phyloP scores from a whole-genome alignment of 1,140 invertebrate genomes.

The Paramacrobiotus metropolitanus region DNA sequence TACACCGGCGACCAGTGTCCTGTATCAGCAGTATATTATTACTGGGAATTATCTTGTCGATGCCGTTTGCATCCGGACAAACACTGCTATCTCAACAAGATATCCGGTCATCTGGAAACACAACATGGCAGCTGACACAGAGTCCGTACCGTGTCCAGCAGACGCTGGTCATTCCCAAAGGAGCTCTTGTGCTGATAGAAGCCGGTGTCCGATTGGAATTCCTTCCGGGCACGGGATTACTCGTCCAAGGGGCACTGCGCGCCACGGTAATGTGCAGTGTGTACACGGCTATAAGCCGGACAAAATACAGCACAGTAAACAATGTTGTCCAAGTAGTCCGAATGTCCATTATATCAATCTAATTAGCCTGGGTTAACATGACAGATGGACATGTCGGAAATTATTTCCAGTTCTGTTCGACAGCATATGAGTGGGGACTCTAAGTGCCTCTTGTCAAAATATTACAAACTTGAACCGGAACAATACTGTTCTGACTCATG shows the following conservation, averaged over 20 bases:
- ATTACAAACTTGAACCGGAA: too few species aligned
- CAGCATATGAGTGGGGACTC: background rate
- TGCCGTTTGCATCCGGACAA: background rate
- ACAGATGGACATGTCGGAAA: constrained; percentile 1
- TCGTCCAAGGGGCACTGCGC: background rate
- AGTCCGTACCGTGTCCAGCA: background rate
- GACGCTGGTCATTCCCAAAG: background rate
- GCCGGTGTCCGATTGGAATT: constrained; percentile 3
- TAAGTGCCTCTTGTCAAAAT: background rate
- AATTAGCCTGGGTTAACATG: background rate
- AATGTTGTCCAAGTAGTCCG: background rate
- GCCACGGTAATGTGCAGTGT: background rate
- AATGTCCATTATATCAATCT: background rate
- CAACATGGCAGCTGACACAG: background rate
- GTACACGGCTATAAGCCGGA: too few species aligned
- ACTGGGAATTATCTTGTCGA: background rate
- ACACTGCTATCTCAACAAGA: background rate
- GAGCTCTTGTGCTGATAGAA: background rate
- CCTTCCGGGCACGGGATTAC: background rate
- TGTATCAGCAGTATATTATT: too few species aligned
- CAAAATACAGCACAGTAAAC: background rate
- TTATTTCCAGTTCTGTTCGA: too few species aligned
- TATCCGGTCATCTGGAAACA: background rate
- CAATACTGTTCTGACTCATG: too few species aligned
- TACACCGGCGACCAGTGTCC: too few species aligned